Conservation (phyloP, 2,113 vertebrate species). For the Benitochromis conjunctus region DNA sequence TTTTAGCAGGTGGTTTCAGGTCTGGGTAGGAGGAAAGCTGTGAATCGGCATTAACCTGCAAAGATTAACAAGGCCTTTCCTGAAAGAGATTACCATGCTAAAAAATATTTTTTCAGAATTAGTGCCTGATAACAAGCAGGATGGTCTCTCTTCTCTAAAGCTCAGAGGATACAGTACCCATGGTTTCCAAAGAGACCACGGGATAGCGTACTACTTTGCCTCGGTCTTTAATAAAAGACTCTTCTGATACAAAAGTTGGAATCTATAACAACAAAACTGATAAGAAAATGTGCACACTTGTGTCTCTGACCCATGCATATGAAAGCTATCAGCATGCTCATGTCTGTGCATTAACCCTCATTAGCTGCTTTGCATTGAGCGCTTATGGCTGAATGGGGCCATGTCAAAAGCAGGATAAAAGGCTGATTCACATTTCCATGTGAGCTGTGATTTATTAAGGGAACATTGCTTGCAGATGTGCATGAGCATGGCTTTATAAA, state of each 20-base stretch:
- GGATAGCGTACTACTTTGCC: too few species aligned
- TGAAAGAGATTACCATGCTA: background rate
- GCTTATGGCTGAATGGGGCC: background rate
- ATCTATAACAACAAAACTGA: background rate
- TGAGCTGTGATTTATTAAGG: background rate
- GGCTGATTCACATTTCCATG: background rate
- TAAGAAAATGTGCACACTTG: fast-evolving
- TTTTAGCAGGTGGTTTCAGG: background rate
- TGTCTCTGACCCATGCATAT: background rate
- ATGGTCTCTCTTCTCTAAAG: background rate
- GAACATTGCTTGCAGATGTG: background rate
- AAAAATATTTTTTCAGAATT: background rate
- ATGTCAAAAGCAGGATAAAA: background rate
- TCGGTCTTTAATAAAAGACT: background rate
- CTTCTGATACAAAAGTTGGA: background rate
- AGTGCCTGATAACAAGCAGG: background rate
- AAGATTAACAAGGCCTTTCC: background rate
- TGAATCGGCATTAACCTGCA: background rate
- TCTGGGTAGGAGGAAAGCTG: background rate
- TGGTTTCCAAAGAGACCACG: too few species aligned
- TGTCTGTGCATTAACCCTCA: background rate
- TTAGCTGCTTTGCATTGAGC: background rate
- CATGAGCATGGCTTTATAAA: background rate
- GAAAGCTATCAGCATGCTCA: background rate
- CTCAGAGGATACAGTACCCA: background rate